Percentiles rank a stretch among this genome's conserved stretches.
phyloP scores from a whole-genome alignment of 2,888 invertebrate species.

The Steromphala cineraria region DNA sequence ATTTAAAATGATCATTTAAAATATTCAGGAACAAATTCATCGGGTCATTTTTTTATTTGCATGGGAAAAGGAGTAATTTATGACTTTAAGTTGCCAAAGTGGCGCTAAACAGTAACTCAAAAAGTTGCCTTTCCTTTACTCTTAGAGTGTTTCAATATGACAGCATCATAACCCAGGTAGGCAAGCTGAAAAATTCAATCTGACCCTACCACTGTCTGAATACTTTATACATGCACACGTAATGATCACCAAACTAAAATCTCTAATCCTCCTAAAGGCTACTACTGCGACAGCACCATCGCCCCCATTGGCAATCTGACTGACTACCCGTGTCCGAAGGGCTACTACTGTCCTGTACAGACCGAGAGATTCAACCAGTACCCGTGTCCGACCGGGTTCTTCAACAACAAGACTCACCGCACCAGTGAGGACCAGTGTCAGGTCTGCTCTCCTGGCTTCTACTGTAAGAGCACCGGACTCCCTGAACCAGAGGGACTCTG shows the following conservation, averaged over 20 bases:
- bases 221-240: not conserved
- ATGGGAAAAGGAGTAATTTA: too few relatives aligned
- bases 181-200: too few relatives aligned
- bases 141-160: too few relatives aligned
- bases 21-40: too few relatives aligned
- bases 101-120: too few relatives aligned
- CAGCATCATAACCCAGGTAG: not conserved
- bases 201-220: not conserved
- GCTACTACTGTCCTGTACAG: constrained; percentile 63
- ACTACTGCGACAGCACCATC: constrained; percentile 67
- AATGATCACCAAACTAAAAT: too few relatives aligned
- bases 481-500: constrained; percentile 68
- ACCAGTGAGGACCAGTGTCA: constrained; percentile 60
- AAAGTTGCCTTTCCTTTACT: too few relatives aligned
- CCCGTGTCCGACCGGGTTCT: constrained; percentile 70
- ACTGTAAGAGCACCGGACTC: constrained; percentile 69
- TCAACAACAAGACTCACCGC: constrained; percentile 65
- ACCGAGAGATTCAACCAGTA: constrained; percentile 59
- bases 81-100: too few relatives aligned
- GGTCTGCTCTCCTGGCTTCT: constrained; percentile 68
- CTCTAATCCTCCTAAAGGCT: constrained; percentile 45
- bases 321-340: constrained; percentile 58
- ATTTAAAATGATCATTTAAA: too few relatives aligned
- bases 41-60: too few relatives aligned
- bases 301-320: constrained; percentile 55